phyloP scores from a whole-genome alignment of 2,797 vertebrate genomes.

The Corythornis leucogaster region DNA sequence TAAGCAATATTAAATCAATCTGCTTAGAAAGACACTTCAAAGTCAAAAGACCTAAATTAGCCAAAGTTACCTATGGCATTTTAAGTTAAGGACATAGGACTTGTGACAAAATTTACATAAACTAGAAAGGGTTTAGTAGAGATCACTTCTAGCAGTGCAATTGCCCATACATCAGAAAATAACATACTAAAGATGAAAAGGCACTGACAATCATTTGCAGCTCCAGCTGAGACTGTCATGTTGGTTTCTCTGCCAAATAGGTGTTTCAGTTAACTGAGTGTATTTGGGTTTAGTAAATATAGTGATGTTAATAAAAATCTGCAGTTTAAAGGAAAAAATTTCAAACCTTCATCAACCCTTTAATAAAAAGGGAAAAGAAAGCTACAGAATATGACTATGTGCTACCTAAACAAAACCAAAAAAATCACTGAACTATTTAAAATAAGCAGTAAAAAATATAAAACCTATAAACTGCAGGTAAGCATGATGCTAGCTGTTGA shows the following conservation, averaged over 20 bases:
- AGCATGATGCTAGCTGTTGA: background rate
- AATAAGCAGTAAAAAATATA: background rate
- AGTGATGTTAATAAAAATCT: background rate
- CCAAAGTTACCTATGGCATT: background rate
- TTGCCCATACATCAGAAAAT: background rate
- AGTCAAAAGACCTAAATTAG: background rate
- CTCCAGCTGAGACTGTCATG: background rate
- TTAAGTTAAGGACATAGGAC: background rate
- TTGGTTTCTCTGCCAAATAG: background rate
- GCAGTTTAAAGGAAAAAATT: background rate
- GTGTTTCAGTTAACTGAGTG: background rate
- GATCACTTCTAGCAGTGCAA: background rate
- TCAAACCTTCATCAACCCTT: background rate
- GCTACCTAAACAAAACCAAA: background rate
- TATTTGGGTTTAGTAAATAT: background rate
- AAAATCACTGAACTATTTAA: background rate
- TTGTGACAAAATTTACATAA: background rate
- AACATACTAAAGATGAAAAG: background rate
- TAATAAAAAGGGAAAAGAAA: background rate
- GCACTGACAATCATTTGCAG: background rate
- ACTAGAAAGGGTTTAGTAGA: background rate
- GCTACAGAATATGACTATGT: background rate
- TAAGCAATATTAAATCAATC: slow-evolving; percentile 4
- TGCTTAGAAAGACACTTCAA: background rate
- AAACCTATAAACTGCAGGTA: background rate